Evolutionary conservation across 2,888 invertebrate species (phyloP).

Genomic region (Erebia palarica): DNA sequence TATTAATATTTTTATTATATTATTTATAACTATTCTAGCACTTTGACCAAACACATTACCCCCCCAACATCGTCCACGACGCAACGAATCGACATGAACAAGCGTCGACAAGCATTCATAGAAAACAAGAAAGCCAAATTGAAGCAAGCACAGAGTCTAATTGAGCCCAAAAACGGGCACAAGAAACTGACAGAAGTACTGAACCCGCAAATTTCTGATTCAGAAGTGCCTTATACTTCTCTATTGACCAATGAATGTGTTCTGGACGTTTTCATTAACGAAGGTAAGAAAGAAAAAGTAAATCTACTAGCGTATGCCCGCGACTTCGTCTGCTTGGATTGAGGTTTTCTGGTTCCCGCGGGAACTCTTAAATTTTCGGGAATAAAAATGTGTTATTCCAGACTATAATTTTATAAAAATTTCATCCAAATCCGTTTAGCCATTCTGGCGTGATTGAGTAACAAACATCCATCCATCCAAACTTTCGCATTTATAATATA

Average conservation of each 20-base stretch:
- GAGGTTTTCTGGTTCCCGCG: no score
- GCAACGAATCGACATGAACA: constrained; percentile 59
- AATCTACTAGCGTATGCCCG: no score
- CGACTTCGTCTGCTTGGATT: no score
- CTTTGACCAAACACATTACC: constrained; percentile 87
- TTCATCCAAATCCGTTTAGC: no score
- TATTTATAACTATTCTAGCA: constrained; percentile 67
- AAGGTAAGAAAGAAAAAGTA: constrained; percentile 55
- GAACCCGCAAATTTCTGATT: constrained; percentile 69
- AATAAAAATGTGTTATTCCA: no score
- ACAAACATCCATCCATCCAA: no score
- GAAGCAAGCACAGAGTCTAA: constrained; percentile 66
- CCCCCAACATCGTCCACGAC: constrained; percentile 78
- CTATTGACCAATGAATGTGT: constrained; percentile 67
- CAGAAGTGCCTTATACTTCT: constrained; percentile 72
- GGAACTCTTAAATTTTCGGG: no score
- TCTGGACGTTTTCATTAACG: constrained; percentile 65
- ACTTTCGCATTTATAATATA: no score
- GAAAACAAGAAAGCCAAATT: constrained; percentile 69
- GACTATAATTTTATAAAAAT: no score
- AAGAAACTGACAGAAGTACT: constrained; percentile 59
- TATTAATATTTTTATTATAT: no score
- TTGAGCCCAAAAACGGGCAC: constrained; percentile 66
- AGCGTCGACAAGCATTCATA: constrained; percentile 68
- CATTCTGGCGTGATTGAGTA: no score